Evolutionary conservation across 2,888 invertebrate genomes (phyloP), one percentile per base, ranked within the genome.

Genomic region (Zele albiditarsus): DNA sequence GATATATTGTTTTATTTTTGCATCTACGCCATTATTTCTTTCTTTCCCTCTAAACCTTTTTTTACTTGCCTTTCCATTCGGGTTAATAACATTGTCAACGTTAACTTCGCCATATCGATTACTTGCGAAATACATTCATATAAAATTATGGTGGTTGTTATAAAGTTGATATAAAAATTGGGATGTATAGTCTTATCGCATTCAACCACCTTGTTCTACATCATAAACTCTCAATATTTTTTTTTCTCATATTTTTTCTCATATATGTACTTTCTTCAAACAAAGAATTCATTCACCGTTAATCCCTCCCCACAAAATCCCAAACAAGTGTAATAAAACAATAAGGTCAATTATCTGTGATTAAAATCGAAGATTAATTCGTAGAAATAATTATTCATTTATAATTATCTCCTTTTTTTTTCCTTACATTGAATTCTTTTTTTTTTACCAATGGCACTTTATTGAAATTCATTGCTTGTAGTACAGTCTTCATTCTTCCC

Each of bases 71-170:
- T 53, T 8, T 53, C 4, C 20, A 20, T 20, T 20, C 8, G n/a
- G n/a, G 16, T 46, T 53, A 53, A 53, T 53, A 53, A 53, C n/a
- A 20, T 53, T 53, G 53, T 53, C 53, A 53, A 8, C 23, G 53
- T 53, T 53, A 20, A 23, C 53, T 8, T 20, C n/a, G 23, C n/a
- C 20, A 53, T 53, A 53, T 20, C n/a, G 53, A 53, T 53, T 1
- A 20, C 4, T 8, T 20, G 2, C 0, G 6, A 20, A 20, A 53
- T 53, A 53, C 16, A 20, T 53, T 8, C 4, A 53, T 53, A 53
- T 20, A 53, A 53, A 53, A 53, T 20, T 23, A 53, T 20, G 53
- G 20, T 20, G 20, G 53, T 53, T 53, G 53, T 53, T 53, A 20
- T n/a, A 23, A 53, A 53, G 20, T 20, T 53, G 8, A n/a, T 53